Evolutionary conservation across 2,888 invertebrate genomes (phyloP).

Genomic region (Eupeodes latifasciatus): DNA sequence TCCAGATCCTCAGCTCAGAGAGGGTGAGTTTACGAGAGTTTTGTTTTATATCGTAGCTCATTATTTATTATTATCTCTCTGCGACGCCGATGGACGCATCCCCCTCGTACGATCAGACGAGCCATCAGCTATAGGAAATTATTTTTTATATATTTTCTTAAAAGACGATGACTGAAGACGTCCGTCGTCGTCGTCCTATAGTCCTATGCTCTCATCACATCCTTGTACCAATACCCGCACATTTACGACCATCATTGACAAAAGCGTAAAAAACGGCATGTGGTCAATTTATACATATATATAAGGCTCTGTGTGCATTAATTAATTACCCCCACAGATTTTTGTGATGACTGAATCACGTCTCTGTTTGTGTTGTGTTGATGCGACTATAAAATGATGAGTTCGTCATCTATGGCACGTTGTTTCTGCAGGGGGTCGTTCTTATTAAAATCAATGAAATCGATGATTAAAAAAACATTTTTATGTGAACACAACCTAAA

Average conservation of each 20-base stretch:
- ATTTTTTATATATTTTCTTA: constrained; percentile 40
- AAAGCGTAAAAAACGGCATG: constrained; percentile 70
- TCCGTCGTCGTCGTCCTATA: background rate
- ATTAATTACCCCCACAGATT: constrained; percentile 71
- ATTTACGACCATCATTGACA: constrained; percentile 6
- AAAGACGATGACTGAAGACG: constrained; percentile 18
- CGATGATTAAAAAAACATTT: constrained; percentile 50
- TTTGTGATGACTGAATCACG: constrained; percentile 75
- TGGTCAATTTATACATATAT: constrained; percentile 46
- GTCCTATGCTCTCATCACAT: constrained; percentile 19
- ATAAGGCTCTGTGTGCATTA: constrained; percentile 23
- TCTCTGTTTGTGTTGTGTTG: constrained; percentile 23
- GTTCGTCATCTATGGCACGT: constrained; percentile 64
- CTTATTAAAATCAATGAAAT: constrained; percentile 57
- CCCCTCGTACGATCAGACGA: background rate
- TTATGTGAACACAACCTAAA: constrained; percentile 35
- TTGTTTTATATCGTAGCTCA: constrained; percentile 73
- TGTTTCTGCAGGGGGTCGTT: constrained; percentile 69
- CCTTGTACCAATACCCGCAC: background rate
- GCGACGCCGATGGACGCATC: constrained; percentile 17
- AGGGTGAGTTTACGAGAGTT: constrained; percentile 71
- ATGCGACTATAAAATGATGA: constrained; percentile 73
- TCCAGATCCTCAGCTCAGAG: background rate
- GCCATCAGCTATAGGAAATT: constrained; percentile 28
- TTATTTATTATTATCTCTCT: constrained; percentile 75